Percentiles rank a stretch among this genome's conserved stretches.
Evolutionary conservation across 2,888 invertebrate species (phyloP).

Genomic region (Chesias legatella): DNA sequence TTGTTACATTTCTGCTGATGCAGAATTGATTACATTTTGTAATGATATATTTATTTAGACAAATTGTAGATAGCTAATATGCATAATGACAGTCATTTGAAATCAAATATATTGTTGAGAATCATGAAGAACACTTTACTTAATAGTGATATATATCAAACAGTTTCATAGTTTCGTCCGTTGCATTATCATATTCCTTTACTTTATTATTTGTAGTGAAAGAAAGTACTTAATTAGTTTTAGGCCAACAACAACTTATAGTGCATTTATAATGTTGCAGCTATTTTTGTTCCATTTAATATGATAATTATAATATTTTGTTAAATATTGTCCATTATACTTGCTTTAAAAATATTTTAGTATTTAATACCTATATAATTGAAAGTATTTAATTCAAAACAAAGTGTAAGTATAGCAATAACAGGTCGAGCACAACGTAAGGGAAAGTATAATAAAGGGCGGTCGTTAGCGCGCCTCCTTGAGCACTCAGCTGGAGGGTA

Average conservation of each 20-base stretch:
- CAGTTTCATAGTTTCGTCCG: conserved; percentile 34
- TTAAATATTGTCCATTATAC: conserved; percentile 47
- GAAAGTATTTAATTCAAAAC: too few species aligned
- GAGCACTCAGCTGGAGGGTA: too few species aligned
- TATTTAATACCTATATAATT: too few species aligned
- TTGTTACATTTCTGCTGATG: conserved; percentile 12
- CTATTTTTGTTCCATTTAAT: conserved; percentile 42
- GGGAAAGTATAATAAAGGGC: too few species aligned
- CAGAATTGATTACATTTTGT: conserved; percentile 18
- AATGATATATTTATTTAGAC: conserved; percentile 32
- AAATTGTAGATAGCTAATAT: conserved; percentile 71
- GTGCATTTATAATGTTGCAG: conserved; percentile 44
- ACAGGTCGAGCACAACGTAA: too few species aligned
- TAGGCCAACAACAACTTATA: conserved; percentile 35
- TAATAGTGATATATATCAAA: conserved; percentile 4
- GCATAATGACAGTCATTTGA: conserved; percentile 46
- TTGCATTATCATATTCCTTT: conserved; percentile 46
- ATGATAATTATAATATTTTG: conserved; percentile 66
- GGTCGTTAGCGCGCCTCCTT: too few species aligned
- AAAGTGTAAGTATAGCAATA: too few species aligned
- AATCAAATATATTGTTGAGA: conserved; percentile 1
- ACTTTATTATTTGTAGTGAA: conserved; percentile 30
- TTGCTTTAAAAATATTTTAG: conserved; percentile 39
- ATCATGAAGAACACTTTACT: conserved; percentile 1
- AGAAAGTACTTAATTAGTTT: conserved; percentile 61